Base-by-base conservation (phyloP, 2,113 vertebrate genomes). In the Pao palembangensis region DNA sequence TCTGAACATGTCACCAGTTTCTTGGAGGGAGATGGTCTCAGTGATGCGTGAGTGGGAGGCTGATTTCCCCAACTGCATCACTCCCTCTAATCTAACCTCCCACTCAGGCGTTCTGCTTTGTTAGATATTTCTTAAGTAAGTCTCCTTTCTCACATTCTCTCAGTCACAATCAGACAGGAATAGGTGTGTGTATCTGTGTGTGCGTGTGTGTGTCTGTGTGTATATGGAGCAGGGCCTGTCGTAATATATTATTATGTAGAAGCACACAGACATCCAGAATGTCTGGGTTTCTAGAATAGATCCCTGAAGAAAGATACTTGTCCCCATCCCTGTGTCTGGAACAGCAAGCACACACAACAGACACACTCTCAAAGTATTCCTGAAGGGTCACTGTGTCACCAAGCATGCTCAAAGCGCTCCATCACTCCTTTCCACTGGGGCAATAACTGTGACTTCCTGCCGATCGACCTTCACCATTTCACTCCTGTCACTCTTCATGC, bases 271-370 rank as follows among this genome's bases (percentile, higher is more conserved):
- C 86, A 74, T 79, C 78, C 74, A 83, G 73, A 83, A 56, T 21
- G 84, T 87, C 85, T 85, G 83, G 81, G 78, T 87, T 89, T 87
- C 81, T 89, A 51, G 82, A 86, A 70, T 85, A 85, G 75, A 79
- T 89, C 87, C 73, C 85, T 46, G 60, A 78, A 82, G 85, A 50
- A 71, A 55, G 64, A 67, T 34, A 23, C 60, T 75, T 55, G 55
- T 85, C 77, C 73, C 78, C 73, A 69, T 80, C 71, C 77, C 51
- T 79, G 67, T 67, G 79, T 84, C 83, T 76, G 71, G 51, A 42
- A 76, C 63, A 47, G 46, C 73, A 41, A 73, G 64, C 74, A 34
- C 66, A 61, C 57, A 48, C 59, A 58, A 55, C 60, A 51, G 47
- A 56, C 57, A 51, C 57, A 61, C 63, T 25, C 14, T 17, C 23